These are phyloP conservation scores for Octodon degus DNA, from an alignment of 2,113 vertebrate genomes.

Conservation along the genomic window DNA sequence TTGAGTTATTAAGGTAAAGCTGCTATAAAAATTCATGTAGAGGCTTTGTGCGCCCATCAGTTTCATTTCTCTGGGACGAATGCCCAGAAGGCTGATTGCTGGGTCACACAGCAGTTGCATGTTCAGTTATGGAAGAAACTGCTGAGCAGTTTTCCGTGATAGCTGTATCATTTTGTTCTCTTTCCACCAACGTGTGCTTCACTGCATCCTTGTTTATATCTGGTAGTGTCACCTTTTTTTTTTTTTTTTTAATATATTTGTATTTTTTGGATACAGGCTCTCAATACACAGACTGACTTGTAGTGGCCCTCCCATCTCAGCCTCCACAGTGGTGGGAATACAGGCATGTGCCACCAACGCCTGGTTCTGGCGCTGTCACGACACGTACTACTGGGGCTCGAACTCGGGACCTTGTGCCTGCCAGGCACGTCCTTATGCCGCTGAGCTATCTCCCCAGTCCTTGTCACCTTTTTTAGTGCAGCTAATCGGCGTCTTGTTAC, in stretches of 20 bases:
- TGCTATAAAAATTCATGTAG: neutral
- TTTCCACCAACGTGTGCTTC: neutral
- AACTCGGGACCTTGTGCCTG: too few species aligned
- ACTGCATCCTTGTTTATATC: neutral
- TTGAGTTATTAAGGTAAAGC: neutral
- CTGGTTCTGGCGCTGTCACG: too few species aligned
- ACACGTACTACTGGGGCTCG: too few species aligned
- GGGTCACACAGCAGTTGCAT: neutral
- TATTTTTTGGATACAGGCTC: too few species aligned
- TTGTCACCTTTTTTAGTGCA: neutral
- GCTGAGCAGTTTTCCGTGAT: neutral
- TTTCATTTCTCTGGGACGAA: neutral
- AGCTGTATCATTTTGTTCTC: neutral
- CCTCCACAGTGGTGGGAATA: too few species aligned
- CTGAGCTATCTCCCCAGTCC: too few species aligned
- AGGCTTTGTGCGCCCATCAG: neutral
- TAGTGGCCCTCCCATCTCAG: too few species aligned
- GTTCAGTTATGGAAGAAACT: neutral
- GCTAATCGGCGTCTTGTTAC: neutral
- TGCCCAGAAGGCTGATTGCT: neutral
- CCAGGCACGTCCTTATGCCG: too few species aligned
- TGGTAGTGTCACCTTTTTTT: neutral
- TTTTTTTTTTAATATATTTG: neutral
- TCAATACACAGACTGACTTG: too few species aligned
- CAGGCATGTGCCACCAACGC: too few species aligned